phyloP scores from a whole-genome alignment of 2,888 invertebrate genomes.

The Luffia ferchaultella region DNA sequence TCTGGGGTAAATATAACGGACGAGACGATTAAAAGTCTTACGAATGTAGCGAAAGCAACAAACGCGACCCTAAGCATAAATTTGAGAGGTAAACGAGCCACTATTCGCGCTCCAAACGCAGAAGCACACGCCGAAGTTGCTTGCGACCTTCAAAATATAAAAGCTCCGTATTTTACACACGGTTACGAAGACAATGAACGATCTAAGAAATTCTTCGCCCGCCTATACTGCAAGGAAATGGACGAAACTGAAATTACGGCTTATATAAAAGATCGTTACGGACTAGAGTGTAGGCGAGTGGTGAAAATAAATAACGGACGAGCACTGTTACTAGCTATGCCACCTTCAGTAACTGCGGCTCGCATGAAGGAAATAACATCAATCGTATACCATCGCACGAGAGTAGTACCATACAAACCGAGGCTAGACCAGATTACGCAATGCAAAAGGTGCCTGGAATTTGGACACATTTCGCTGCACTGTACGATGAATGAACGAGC shows the following conservation, averaged over 20 bases:
- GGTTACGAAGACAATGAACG: neutral
- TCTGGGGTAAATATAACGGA: neutral
- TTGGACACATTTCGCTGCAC: neutral
- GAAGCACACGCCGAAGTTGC: neutral
- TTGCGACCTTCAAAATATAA: neutral
- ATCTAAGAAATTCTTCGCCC: neutral
- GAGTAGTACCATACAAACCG: neutral
- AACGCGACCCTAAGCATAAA: neutral
- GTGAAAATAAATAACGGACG: neutral
- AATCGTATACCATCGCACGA: neutral
- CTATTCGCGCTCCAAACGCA: neutral
- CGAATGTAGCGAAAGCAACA: neutral
- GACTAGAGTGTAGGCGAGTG: neutral
- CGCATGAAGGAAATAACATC: neutral
- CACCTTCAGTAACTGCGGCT: neutral
- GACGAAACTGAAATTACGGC: neutral
- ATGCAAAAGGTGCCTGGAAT: neutral
- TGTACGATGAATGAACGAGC: neutral
- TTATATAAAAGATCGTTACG: neutral
- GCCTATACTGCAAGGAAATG: neutral
- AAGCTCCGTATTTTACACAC: neutral
- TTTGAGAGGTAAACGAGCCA: neutral
- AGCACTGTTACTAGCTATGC: neutral
- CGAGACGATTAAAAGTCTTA: neutral
- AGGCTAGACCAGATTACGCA: neutral